Evolutionary conservation across 2,113 vertebrate species (phyloP).

Genomic region (Proterorhinus semilunaris): DNA sequence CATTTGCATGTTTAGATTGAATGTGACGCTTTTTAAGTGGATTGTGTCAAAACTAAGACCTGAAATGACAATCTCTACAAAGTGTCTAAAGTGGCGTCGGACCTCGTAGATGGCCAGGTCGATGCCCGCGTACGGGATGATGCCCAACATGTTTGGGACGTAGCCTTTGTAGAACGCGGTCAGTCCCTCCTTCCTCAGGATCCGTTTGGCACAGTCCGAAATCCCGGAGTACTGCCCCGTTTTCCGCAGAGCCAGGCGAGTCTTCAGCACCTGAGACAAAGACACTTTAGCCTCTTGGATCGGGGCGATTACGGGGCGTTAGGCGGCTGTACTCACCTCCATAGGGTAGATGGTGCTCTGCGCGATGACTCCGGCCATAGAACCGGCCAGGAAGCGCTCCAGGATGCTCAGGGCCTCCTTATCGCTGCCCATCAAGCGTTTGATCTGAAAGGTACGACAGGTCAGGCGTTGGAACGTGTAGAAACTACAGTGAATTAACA

Average conservation of each 20-base stretch:
- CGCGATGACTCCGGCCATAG: conserved; percentile 89
- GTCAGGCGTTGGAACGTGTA: background rate
- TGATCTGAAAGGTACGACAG: conserved; percentile 77
- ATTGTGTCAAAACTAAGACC: background rate
- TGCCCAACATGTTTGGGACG: conserved; percentile 93
- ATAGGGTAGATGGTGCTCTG: conserved; percentile 98
- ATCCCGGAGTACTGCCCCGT: conserved; percentile 90
- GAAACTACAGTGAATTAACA: fast-evolving
- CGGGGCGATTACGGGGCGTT: no score
- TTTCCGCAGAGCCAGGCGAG: conserved; percentile 86
- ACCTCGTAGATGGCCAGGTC: conserved; percentile 97
- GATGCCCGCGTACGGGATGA: conserved; percentile 95
- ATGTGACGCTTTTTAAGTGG: background rate
- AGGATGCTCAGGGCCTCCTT: conserved; percentile 84
- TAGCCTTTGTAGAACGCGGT: conserved; percentile 95
- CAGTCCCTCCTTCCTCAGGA: conserved; percentile 84
- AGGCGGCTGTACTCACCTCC: conserved; percentile 81
- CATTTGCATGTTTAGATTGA: no score
- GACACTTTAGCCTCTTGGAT: background rate
- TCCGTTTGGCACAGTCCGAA: conserved; percentile 88
- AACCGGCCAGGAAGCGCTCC: conserved; percentile 88
- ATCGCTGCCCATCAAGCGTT: conserved; percentile 85
- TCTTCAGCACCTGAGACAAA: conserved; percentile 87
- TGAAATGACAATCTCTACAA: background rate
- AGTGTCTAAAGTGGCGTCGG: background rate